These are phyloP conservation scores for Drosophila lacteicornis DNA, from an alignment of 1,140 invertebrate genomes.

Conservation along the genomic window DNA sequence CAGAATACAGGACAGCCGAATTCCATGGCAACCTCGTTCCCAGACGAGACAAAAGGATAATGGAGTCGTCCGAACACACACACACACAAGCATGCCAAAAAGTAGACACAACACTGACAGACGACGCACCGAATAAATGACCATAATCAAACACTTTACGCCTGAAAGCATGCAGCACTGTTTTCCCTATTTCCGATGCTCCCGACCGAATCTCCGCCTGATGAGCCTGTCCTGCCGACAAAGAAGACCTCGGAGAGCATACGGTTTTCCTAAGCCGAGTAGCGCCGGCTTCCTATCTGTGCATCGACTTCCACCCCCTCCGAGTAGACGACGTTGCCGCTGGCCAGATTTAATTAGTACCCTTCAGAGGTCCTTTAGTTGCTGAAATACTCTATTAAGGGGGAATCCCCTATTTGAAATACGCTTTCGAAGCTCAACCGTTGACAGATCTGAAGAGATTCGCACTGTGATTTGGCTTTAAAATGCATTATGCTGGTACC, in stretches of 20 bases:
- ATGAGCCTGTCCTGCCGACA: slow-evolving; percentile 10
- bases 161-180: slow-evolving; percentile 63
- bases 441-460: background rate
- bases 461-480: background rate
- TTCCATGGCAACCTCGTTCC: slow-evolving; percentile 64
- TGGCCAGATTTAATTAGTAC: slow-evolving; percentile 76
- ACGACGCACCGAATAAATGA: slow-evolving; percentile 70
- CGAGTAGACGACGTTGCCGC: slow-evolving; percentile 52
- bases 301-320: slow-evolving; percentile 41
- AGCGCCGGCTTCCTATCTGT: slow-evolving; percentile 40
- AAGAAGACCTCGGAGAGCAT: slow-evolving; percentile 43
- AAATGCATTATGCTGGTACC: background rate
- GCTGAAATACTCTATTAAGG: slow-evolving; percentile 4
- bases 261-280: slow-evolving; percentile 37
- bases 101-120: slow-evolving; percentile 50
- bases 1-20: slow-evolving; percentile 53
- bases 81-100: slow-evolving; percentile 21
- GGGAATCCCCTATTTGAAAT: background rate
- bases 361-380: slow-evolving; percentile 24
- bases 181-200: slow-evolving; percentile 17
- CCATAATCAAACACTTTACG: slow-evolving; percentile 83
- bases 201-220: background rate
- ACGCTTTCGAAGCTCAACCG: background rate
- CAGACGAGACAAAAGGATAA: slow-evolving; percentile 55
- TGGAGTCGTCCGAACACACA: slow-evolving; percentile 32